phyloP scores from a whole-genome alignment of 2,797 vertebrate genomes.

The Sphaeramia orbicularis region DNA sequence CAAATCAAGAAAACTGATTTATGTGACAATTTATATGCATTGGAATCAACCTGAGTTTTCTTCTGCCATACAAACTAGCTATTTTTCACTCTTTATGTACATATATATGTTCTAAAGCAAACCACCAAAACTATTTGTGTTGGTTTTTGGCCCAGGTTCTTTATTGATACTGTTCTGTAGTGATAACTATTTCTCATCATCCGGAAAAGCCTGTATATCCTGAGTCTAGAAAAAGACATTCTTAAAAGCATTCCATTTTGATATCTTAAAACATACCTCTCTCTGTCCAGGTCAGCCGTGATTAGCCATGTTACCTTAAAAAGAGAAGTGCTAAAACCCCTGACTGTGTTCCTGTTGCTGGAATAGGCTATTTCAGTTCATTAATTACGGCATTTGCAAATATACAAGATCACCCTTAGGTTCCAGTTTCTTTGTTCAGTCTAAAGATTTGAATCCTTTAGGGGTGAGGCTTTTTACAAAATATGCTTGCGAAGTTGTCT shows the following conservation, averaged over 20 bases:
- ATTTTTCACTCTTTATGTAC: slow-evolving; percentile 12
- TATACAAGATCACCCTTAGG: background rate
- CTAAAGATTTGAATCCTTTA: background rate
- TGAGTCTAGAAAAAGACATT: slow-evolving; percentile 51
- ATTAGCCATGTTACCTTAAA: slow-evolving; percentile 34
- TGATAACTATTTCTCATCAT: slow-evolving; percentile 30
- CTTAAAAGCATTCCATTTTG: slow-evolving; percentile 79
- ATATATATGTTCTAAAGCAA: slow-evolving; percentile 32
- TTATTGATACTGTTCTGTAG: slow-evolving; percentile 39
- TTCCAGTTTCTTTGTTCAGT: slow-evolving; percentile 7
- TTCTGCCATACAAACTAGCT: background rate
- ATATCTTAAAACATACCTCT: slow-evolving; percentile 66
- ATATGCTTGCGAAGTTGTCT: slow-evolving; percentile 1
- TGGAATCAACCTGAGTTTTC: background rate
- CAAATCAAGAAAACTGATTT: background rate
- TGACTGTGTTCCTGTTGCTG: slow-evolving; percentile 20
- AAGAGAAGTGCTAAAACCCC: slow-evolving; percentile 36
- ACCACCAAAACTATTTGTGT: slow-evolving; percentile 39
- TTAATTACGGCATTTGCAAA: slow-evolving; percentile 6
- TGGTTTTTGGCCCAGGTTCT: slow-evolving; percentile 48
- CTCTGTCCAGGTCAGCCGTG: slow-evolving; percentile 57
- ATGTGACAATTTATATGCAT: slow-evolving; percentile 1
- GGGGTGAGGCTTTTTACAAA: background rate
- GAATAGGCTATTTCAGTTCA: slow-evolving; percentile 11
- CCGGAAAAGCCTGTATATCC: slow-evolving; percentile 12